Evolutionary conservation across 2,797 vertebrate species (phyloP), one percentile per base, ranked within the genome.

Genomic region (Propithecus perrieri): DNA sequence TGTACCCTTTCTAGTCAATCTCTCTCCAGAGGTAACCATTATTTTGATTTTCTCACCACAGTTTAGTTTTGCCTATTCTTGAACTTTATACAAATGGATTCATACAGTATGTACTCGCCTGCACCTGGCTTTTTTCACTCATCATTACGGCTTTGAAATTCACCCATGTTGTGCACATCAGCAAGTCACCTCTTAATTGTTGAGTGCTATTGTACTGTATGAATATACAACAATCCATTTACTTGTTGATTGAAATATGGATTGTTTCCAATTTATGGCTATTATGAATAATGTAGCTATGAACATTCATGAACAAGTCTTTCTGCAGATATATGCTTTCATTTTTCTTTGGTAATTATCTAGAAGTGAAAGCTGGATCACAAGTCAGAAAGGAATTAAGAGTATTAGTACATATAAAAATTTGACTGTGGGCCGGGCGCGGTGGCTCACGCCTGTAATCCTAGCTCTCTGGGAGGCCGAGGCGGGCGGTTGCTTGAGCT

Each of bases 141-240:
- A 88, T 85, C 48, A 88, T 81, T 91, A 57, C 38, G n/a, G 69
- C 28, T 88, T 28, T 95, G 48, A 92, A 92, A 94, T 61, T 75
- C 48, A 94, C 35, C 4, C 30, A 80, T 76, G 12, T 59, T 94
- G 28, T 90, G 1, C n/a, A 2, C 57, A 88, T 41, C 65, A 84
- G 24, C 12, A 95, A 72, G 80, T 87, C 13, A 75, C 78, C 75
- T 72, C 95, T 95, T 91, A 53, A 90, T 74, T 63, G 26, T 71
- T 94, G 1, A 81, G 30, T 57, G 33, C 6, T 12, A 46, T 65
- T 91, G 55, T 92, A 85, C 53, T 94, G 7, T 33, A 91, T 63
- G 17, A 74, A 79, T 95, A 86, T 43, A 79, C 26, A 7, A 61
- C 2, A 92, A 81, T 85, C 0, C 4, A 89, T 67, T 92, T 0